Evolutionary conservation across 2,888 invertebrate genomes (phyloP).

Genomic region (Deladenus siricidicola): DNA sequence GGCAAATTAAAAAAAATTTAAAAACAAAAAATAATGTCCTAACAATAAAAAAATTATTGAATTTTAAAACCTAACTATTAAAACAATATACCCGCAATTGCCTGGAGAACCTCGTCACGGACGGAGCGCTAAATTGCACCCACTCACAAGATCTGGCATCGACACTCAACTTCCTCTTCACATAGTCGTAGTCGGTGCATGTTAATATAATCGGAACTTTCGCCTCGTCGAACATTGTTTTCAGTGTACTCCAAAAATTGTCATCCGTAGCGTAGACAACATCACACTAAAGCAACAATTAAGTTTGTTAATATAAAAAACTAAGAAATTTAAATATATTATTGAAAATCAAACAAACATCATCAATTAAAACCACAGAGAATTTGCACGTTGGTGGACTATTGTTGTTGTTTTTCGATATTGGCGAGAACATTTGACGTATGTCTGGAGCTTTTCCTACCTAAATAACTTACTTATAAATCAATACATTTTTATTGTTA

Average conservation of each 20-base stretch:
- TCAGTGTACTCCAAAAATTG: slow-evolving; percentile 15
- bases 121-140: not conserved
- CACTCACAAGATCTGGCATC: not conserved
- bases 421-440: not conserved
- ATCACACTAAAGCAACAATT: not conserved
- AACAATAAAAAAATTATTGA: not conserved
- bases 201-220: slow-evolving; percentile 18
- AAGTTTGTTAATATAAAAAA: not conserved
- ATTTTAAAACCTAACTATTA: not conserved
- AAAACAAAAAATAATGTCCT: not conserved
- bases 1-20: not conserved
- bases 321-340: not conserved
- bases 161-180: slow-evolving; percentile 3
- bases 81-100: slow-evolving; percentile 8
- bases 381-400: not conserved
- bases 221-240: slow-evolving; percentile 14
- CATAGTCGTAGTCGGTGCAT: slow-evolving; percentile 15
- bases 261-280: slow-evolving; percentile 10
- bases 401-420: not conserved
- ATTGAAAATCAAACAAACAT: slow-evolving; percentile 7
- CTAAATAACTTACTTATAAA: not conserved
- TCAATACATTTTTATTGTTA: no score
- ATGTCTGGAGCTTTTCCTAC: not conserved
- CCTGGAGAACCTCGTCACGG: not conserved
- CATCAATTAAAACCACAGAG: slow-evolving; percentile 14